Conservation (phyloP, 2,888 invertebrate genomes). For the Isotomurus palustris region DNA sequence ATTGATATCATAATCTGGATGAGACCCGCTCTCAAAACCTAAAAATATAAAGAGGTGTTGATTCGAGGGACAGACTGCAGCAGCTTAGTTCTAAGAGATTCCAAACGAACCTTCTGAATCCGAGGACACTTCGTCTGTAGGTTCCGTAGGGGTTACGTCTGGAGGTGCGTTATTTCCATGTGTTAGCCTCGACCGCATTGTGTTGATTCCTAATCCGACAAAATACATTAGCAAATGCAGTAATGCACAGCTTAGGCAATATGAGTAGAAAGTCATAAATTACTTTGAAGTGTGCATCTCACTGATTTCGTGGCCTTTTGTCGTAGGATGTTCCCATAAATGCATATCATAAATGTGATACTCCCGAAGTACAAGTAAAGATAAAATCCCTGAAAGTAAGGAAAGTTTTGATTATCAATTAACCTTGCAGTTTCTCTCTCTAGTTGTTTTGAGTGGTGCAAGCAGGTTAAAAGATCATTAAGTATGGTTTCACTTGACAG, state of each 20-base stretch:
- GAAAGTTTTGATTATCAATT: not conserved
- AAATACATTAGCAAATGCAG: not conserved
- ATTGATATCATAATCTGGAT: conserved; percentile 2
- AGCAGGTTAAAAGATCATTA: too few species aligned
- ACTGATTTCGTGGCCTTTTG: conserved; percentile 50
- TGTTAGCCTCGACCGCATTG: conserved; percentile 38
- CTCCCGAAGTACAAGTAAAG: conserved; percentile 80
- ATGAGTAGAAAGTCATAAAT: conserved; percentile 1
- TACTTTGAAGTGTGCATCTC: conserved; percentile 41
- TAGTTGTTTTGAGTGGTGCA: too few species aligned
- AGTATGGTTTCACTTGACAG: too few species aligned
- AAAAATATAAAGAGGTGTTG: too few species aligned
- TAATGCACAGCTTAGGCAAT: not conserved
- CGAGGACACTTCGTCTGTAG: conserved; percentile 12
- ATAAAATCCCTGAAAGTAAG: conserved; percentile 65
- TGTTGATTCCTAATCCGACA: conserved; percentile 36
- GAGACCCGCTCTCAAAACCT: conserved; percentile 1
- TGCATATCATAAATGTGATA: conserved; percentile 76
- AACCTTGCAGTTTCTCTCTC: too few species aligned
- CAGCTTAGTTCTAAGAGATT: conserved; percentile 9
- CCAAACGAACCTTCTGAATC: conserved; percentile 30
- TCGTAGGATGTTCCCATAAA: conserved; percentile 72
- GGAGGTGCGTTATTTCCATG: conserved; percentile 34
- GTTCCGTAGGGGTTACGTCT: conserved; percentile 35
- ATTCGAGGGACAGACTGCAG: too few species aligned